These are phyloP conservation scores for Conus canariensis DNA, from an alignment of 2,888 invertebrate genomes.

Conservation along the genomic window DNA sequence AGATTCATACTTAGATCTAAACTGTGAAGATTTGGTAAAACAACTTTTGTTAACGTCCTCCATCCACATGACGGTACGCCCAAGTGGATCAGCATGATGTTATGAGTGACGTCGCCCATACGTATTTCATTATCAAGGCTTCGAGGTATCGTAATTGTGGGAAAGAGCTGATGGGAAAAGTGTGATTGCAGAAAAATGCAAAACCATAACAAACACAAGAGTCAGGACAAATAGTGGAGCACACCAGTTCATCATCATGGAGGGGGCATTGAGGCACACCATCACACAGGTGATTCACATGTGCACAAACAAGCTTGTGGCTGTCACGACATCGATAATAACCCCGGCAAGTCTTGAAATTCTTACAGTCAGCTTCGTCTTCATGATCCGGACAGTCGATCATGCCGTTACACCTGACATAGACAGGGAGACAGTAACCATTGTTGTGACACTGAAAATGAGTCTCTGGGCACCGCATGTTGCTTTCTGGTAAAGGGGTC, in stretches of 20 bases:
- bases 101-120: background rate
- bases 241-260: conserved; percentile 44
- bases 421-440: no score
- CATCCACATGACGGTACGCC: background rate
- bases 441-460: no score
- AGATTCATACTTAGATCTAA: conserved; percentile 4
- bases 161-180: background rate
- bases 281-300: conserved; percentile 41
- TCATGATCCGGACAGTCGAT: no score
- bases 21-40: conserved; percentile 35
- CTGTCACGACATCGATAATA: conserved; percentile 43
- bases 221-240: conserved; percentile 36
- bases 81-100: conserved; percentile 14
- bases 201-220: conserved; percentile 34
- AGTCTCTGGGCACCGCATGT: no score
- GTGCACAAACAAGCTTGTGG: conserved; percentile 32
- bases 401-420: no score
- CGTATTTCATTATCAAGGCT: background rate
- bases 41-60: conserved; percentile 17
- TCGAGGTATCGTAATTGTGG: conserved; percentile 17
- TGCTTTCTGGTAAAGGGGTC: no score
- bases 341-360: conserved; percentile 17
- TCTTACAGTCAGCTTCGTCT: no score
- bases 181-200: conserved; percentile 34
- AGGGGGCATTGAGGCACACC: conserved; percentile 43